Conservation (phyloP, 1,140 invertebrate genomes). For the Caenorhabditis briggsae region DNA sequence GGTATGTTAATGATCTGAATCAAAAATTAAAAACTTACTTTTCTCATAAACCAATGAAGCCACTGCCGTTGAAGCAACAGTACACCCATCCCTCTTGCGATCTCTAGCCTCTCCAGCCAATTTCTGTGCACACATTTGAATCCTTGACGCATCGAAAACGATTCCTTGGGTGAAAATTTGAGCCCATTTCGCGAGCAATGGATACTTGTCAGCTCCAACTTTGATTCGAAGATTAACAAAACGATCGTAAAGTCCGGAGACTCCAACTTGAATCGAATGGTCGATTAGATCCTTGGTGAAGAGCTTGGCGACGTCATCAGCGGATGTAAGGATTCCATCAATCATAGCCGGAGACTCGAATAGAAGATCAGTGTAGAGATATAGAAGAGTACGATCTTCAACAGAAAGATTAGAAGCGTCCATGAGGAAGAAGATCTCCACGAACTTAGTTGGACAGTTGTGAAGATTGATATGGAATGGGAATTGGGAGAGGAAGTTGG, state of each 20-base stretch:
- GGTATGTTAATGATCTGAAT: not conserved
- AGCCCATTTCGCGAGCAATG: constrained; percentile 85
- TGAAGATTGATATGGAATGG: constrained; percentile 85
- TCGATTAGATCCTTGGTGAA: constrained; percentile 79
- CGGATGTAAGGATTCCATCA: constrained; percentile 81
- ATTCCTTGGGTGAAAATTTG: constrained; percentile 85
- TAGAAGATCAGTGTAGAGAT: constrained; percentile 84
- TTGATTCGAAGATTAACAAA: constrained; percentile 82
- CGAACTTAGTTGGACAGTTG: constrained; percentile 87
- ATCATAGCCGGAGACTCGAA: constrained; percentile 81
- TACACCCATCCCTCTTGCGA: constrained; percentile 82
- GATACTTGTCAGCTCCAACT: constrained; percentile 82
- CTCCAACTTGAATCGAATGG: constrained; percentile 82
- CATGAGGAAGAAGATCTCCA: constrained; percentile 86
- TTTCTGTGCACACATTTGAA: constrained; percentile 79
- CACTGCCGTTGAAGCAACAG: constrained; percentile 80
- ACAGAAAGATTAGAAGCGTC: constrained; percentile 83
- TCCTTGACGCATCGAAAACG: constrained; percentile 83
- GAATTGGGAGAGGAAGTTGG: constrained; percentile 79
- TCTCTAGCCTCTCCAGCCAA: constrained; percentile 84
- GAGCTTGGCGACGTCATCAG: constrained; percentile 75
- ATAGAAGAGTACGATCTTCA: constrained; percentile 83
- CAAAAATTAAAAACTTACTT: constrained; percentile 20
- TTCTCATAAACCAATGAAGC: constrained; percentile 57
- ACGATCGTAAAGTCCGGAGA: constrained; percentile 81